Percentiles rank a stretch among this genome's conserved stretches.
These are phyloP conservation scores for Carduelis carduelis DNA, from an alignment of 2,797 vertebrate genomes.

Conservation along the genomic window DNA sequence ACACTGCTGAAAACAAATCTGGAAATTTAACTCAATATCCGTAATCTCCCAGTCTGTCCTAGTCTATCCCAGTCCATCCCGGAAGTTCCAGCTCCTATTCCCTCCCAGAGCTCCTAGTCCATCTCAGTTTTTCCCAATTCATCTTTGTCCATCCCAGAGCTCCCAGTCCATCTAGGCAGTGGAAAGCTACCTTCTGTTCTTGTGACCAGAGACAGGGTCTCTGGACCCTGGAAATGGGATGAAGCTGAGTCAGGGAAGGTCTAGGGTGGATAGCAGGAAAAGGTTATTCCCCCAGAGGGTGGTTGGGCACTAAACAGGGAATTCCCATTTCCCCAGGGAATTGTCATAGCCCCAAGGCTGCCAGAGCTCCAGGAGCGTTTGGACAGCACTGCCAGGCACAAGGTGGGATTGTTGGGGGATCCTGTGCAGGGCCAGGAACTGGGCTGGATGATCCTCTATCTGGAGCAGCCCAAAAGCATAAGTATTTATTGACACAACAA, in stretches of 20 bases:
- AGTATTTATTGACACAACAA: background rate
- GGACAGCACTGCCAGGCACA: background rate
- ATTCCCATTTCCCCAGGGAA: background rate
- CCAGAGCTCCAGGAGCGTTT: fast-evolving
- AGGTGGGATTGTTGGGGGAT: background rate
- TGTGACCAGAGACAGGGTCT: background rate
- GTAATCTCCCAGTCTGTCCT: background rate
- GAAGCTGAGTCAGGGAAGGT: background rate
- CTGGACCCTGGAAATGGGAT: background rate
- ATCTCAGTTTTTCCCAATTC: background rate
- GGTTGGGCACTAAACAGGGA: fast-evolving
- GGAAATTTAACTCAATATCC: background rate
- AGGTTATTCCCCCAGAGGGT: background rate
- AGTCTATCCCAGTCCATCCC: background rate
- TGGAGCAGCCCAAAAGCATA: background rate
- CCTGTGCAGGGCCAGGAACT: background rate
- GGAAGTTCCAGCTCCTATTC: background rate
- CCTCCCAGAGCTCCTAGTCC: no score
- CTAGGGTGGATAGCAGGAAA: background rate
- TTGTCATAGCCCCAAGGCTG: background rate
- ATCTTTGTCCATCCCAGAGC: background rate
- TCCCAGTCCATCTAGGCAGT: background rate
- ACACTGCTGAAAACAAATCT: background rate
- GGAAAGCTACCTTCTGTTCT: background rate
- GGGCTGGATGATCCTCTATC: background rate